Evolutionary conservation across 2,113 vertebrate genomes (phyloP), one percentile per base, ranked within the genome.

Genomic region (Callopanchax toddi): DNA sequence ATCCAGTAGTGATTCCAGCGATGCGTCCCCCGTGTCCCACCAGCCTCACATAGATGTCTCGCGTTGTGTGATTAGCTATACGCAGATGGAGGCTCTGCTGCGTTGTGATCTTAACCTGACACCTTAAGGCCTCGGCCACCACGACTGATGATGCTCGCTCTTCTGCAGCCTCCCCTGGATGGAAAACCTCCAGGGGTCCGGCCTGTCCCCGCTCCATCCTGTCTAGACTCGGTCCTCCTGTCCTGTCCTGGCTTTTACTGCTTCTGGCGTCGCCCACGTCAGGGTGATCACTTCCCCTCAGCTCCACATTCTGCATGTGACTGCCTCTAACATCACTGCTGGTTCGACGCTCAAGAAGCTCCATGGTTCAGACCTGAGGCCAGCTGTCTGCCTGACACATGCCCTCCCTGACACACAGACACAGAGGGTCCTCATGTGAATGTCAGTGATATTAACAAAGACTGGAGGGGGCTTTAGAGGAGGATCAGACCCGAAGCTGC

Each of bases 61-160:
- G 91, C 51, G 81, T 89, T 23, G 96, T 98, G 89, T 97, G 94
- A 84, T 99, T 99, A 86, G 96, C 93, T 91, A 99, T 93, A 17
- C 93, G 91, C 53, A 99, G 87, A 74, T 94, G 94, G 78, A 98
- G 91, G 76, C 90, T 97, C 78, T 90, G 90, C 32, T 92, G 93
- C 16, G 96, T 97, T 60, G 93, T 95, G 85, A 99, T 97, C 93
- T 93, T 98, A 85, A 99, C 93, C 86, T 96, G 93, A 84, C 96
- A 97, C 88, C 96, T 94, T 86, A 97, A 91, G 84, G 93, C 92
- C 37, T 90, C 93, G 0, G 81, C 46, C 50, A 80, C 74, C 10
- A 71, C 71, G 3, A 86, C 21, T 0, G 87, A 78, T 3, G 86
- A 49, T 29, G 34, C 73, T n/a, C 53, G 68, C 67, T 85, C 81